These are phyloP conservation scores for Gobiocypris rarus DNA, from an alignment of 2,113 vertebrate species.

Conservation along the genomic window DNA sequence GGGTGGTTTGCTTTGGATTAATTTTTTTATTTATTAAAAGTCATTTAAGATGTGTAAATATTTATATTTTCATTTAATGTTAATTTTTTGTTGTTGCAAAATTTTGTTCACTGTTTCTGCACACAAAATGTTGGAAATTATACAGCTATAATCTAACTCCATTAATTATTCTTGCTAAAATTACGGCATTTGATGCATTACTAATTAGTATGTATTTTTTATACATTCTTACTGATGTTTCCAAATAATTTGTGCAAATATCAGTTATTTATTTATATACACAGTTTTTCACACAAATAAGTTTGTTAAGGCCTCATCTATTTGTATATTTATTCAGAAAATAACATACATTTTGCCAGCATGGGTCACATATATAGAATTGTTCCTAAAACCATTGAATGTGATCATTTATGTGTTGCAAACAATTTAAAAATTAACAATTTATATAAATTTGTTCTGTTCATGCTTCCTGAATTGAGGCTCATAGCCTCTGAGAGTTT, in stretches of 20 bases:
- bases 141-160: not conserved
- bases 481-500: not conserved
- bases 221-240: no score
- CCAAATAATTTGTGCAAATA: no score
- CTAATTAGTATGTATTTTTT: no score
- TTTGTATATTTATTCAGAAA: no score
- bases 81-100: not conserved
- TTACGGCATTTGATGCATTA: no score
- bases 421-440: not conserved
- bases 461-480: not conserved
- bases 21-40: not conserved
- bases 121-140: not conserved
- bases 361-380: no score
- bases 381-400: not conserved
- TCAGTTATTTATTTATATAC: no score
- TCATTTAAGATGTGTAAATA: not conserved
- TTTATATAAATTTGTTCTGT: not conserved
- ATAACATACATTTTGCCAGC: no score
- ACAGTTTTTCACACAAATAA: no score
- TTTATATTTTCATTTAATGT: not conserved
- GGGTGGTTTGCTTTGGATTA: not conserved
- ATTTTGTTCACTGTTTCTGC: not conserved
- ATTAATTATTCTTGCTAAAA: not conserved
- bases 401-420: not conserved
- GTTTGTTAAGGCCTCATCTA: no score